phyloP scores from a whole-genome alignment of 2,888 invertebrate genomes.

The Julus scanicus region DNA sequence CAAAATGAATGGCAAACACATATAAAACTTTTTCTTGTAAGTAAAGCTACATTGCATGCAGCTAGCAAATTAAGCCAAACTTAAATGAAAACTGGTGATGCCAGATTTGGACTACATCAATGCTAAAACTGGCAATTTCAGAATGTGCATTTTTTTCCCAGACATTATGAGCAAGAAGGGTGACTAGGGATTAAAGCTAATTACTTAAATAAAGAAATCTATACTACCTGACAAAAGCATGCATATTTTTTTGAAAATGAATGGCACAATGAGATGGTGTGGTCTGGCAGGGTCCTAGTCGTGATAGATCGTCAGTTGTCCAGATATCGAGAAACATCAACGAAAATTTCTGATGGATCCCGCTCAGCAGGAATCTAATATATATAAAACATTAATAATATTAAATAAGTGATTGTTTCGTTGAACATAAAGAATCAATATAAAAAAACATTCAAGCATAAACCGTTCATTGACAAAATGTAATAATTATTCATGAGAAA shows the following conservation, averaged over 20 bases:
- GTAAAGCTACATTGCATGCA: background rate
- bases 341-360: conserved; percentile 80
- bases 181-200: background rate
- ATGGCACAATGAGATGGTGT: background rate
- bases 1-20: background rate
- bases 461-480: too few species aligned
- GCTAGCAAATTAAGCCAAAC: background rate
- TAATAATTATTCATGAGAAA: too few species aligned
- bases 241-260: background rate
- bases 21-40: background rate
- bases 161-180: background rate
- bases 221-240: conserved; percentile 7
- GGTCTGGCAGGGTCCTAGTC: background rate
- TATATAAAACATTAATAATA: too few species aligned
- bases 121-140: background rate
- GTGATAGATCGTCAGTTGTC: conserved; percentile 66
- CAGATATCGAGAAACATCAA: conserved; percentile 74
- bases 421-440: too few species aligned
- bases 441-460: too few species aligned
- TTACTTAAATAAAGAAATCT: background rate
- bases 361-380: conserved; percentile 83
- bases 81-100: background rate
- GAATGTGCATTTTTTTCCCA: background rate
- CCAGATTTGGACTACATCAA: background rate
- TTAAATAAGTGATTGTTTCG: too few species aligned